These are phyloP conservation scores for Acanthopleura granulata DNA, from an alignment of 2,888 invertebrate genomes.

Conservation along the genomic window DNA sequence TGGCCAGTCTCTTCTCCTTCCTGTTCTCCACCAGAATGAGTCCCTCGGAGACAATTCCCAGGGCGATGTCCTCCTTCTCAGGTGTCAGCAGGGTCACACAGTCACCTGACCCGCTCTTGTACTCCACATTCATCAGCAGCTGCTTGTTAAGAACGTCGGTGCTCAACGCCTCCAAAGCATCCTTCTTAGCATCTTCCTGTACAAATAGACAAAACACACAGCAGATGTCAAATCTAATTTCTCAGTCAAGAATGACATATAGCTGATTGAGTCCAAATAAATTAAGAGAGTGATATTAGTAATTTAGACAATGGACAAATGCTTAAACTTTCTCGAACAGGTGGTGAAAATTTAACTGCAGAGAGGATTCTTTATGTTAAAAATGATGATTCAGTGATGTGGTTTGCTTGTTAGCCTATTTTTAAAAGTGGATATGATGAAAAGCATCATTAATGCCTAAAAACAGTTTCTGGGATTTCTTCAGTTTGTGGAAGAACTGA, in stretches of 20 bases:
- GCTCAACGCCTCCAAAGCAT: conserved; percentile 80
- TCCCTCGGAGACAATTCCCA: conserved; percentile 88
- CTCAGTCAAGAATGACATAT: not conserved
- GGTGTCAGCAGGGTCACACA: conserved; percentile 57
- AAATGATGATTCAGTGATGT: too few species aligned
- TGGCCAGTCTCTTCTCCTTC: conserved; percentile 85
- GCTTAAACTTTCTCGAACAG: too few species aligned
- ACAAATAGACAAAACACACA: not conserved
- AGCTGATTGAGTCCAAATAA: too few species aligned
- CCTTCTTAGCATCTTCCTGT: conserved; percentile 81
- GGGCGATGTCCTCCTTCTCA: conserved; percentile 78
- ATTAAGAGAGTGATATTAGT: too few species aligned
- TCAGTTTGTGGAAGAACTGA: too few species aligned
- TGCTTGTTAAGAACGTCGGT: conserved; percentile 80
- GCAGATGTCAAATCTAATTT: not conserved
- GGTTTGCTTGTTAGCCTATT: too few species aligned
- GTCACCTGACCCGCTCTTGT: conserved; percentile 71
- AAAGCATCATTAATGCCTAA: too few species aligned
- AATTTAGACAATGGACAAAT: too few species aligned
- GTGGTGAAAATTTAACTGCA: too few species aligned
- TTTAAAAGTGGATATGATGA: too few species aligned
- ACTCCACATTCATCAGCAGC: conserved; percentile 87
- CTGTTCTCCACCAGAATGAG: conserved; percentile 82
- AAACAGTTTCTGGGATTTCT: too few species aligned
- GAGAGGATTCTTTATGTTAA: too few species aligned